A percentile compares a stretch with the other conserved stretches of the same genome.
phyloP scores from a whole-genome alignment of 2,113 vertebrate genomes.

The Prochilodus magdalenae region DNA sequence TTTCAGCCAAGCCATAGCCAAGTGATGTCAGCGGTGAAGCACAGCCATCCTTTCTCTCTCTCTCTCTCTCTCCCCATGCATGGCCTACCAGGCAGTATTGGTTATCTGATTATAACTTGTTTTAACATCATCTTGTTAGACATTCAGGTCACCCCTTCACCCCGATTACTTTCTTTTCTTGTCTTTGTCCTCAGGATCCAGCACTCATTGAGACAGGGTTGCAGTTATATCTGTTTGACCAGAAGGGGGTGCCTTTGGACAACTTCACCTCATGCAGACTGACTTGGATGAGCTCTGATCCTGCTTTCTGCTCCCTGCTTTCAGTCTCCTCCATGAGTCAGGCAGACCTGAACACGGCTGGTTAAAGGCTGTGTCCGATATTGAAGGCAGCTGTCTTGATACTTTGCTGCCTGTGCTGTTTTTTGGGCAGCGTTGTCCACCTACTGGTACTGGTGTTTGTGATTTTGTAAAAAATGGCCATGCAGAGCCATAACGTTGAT shows the following conservation, averaged over 20 bases:
- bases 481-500: too few species aligned
- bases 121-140: not conserved
- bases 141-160: not conserved
- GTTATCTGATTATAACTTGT: not conserved
- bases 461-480: too few species aligned
- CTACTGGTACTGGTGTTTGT: too few species aligned
- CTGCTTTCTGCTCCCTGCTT: constrained; percentile 66
- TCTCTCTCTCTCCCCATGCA: not conserved
- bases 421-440: too few species aligned
- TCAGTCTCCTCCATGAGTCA: constrained; percentile 54
- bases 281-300: constrained; percentile 72
- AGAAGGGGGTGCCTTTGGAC: constrained; percentile 73
- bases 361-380: too few species aligned
- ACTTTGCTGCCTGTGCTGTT: too few species aligned
- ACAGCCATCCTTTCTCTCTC: not conserved
- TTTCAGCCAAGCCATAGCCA: too few species aligned
- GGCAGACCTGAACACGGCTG: constrained; percentile 57
- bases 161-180: not conserved
- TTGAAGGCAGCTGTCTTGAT: too few species aligned
- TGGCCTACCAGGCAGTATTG: not conserved
- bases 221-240: constrained; percentile 70
- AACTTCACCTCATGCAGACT: constrained; percentile 69
- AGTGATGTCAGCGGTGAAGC: too few species aligned
- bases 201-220: constrained; percentile 64
- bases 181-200: constrained; percentile 62